Base-by-base conservation (phyloP, 2,888 invertebrate genomes). In the Pogonocherus hispidulus region DNA sequence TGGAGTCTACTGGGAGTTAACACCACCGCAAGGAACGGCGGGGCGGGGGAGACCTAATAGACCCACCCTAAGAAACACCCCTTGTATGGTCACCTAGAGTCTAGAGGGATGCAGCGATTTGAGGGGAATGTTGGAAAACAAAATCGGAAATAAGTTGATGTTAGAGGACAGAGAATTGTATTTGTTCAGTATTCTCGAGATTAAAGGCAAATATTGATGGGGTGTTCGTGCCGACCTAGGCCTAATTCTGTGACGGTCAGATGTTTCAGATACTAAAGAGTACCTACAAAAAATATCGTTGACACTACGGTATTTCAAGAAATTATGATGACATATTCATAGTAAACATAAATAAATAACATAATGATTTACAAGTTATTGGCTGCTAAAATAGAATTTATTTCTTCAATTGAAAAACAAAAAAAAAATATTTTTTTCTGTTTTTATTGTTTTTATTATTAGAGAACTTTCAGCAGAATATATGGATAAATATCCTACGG, bases 11-110 rank as follows among this genome's bases (percentile, higher is more conserved):
- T 18, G 65, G 65, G 65, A 52, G 37, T 52, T 22, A 35, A 59
- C 59, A 54, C 65, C 52, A 35, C 66, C 32, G 32, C 55, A 59
- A 59, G 49, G 49, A 16, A 49, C 22, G 22, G 32, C 16, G 32
- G 4, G 18, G 16, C 11, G 23, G 52, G 52, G 65, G 52, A 41
- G 65, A 44, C 32, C 66, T 57, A 52, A 59, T 59, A 66, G 66
- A 66, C 66, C 66, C 52, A 59, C 66, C 66, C 66, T 59, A 66
- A 49, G 52, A 60, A 57, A 8, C 41, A 59, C 59, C 66, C 66
- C 54, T 52, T 49, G 59, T 59, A 59, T 19, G 44, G 57, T 60
- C 66, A 66, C 65, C 57, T 66, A 66, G n/a, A n/a, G n/a, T n/a
- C n/a, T n/a, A 47, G 52, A 66, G 66, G 66, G 59, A 59, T 46